Evolutionary conservation across 2,888 invertebrate species (phyloP), one percentile per base, ranked within the genome.

Genomic region (Opisthograptis luteolata): DNA sequence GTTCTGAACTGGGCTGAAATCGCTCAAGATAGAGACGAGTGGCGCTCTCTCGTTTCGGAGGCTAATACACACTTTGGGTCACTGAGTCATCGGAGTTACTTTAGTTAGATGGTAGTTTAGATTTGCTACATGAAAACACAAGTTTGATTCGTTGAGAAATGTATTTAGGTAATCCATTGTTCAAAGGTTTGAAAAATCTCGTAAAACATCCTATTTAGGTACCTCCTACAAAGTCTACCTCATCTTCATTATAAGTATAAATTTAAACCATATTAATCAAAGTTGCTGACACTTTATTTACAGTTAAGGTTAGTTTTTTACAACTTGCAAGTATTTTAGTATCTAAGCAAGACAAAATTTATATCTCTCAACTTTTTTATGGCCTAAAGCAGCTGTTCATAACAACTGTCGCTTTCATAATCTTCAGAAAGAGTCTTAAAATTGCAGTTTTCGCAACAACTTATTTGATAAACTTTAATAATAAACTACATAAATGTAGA

Each of bases 341-440:
- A 49, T 37, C 15, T 28, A 36, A 39, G 28, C 37, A 40, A 22
- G 43, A 28, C 30, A 34, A 50, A 50, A 35, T 50, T 39, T 50
- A 50, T 50, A 44, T 39, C 37, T 31, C 25, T 44, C 14, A 51
- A 51, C 35, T 51, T 51, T 51, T 49, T 51, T 51, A 51, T 25
- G 24, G 25, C 30, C 28, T 14, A 44, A 39, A 49, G 40, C 50
- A 44, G 50, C 44, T 51, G 50, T 44, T 44, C 25, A 20, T 35
- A 45, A 51, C 50, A 41, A 51, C 40, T 39, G 50, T 35, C 43
- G 34, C 30, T 30, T n/a, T 36, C 40, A 30, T 45, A 51, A 51
- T 45, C 40, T 45, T 24, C 28, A 44, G 30, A 28, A 20, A 50
- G 44, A 24, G 39, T 14, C 40, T 45, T 41, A 35, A 44, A 51